Evolutionary conservation across 1,140 invertebrate species (phyloP).

Genomic region (Drosophila carrolli): DNA sequence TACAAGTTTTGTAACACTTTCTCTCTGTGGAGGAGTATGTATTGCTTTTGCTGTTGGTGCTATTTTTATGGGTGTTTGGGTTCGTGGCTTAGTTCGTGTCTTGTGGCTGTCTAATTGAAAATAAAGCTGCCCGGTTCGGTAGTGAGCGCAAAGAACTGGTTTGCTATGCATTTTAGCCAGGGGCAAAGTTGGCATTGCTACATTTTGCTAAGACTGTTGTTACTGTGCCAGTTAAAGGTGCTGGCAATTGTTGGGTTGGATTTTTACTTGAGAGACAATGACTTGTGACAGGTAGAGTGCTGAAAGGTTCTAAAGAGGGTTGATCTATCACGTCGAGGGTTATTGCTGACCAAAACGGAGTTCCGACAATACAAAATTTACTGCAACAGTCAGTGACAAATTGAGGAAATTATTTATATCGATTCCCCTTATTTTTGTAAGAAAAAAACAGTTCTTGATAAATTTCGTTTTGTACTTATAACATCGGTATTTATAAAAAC

Average conservation of each 20-base stretch:
- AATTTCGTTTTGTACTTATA: too few species aligned
- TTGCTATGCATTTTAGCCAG: conserved; percentile 48
- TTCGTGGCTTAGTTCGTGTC: conserved; percentile 37
- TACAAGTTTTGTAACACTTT: background rate
- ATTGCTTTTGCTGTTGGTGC: conserved; percentile 9
- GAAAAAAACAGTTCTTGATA: too few species aligned
- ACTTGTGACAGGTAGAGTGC: conserved; percentile 18
- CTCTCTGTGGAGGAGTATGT: conserved; percentile 13
- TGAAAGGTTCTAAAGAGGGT: conserved; percentile 11
- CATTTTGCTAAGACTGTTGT: conserved; percentile 23
- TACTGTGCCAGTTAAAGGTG: conserved; percentile 31
- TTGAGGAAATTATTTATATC: too few species aligned
- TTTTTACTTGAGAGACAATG: conserved; percentile 16
- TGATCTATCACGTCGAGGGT: background rate
- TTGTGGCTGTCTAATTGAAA: conserved; percentile 56
- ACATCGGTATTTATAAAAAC: too few species aligned
- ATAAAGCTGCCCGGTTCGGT: conserved; percentile 40
- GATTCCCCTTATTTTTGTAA: too few species aligned
- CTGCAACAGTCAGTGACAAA: too few species aligned
- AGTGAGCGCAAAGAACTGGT: conserved; percentile 56
- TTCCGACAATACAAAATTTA: background rate
- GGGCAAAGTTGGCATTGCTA: conserved; percentile 50
- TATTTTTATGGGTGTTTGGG: conserved; percentile 38
- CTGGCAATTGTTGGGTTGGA: conserved; percentile 20
- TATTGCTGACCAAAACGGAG: background rate